A percentile compares a stretch with the other conserved stretches of the same genome.
Conservation (phyloP, 2,888 invertebrate species). For the Lymantria dispar region DNA sequence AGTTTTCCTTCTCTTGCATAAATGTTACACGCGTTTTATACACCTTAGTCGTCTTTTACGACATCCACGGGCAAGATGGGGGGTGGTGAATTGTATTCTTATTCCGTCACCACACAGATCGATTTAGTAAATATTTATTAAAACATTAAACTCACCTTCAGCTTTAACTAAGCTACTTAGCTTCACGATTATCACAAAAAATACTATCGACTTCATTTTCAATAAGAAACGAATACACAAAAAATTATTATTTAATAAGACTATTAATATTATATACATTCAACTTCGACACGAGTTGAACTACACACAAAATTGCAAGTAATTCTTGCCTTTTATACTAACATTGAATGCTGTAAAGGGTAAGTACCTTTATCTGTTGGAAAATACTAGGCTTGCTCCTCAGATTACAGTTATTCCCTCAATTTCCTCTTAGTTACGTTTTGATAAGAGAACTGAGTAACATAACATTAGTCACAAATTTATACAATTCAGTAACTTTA, state of each 20-base stretch:
- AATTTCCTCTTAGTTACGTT: slow-evolving; percentile 4
- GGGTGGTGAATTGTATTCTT: too few relatives aligned
- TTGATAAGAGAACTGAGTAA: slow-evolving; percentile 14
- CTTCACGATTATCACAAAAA: slow-evolving; percentile 12
- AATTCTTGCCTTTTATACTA: slow-evolving; percentile 1
- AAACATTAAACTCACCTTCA: too few relatives aligned
- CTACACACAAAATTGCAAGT: background rate
- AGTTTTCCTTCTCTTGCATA: too few relatives aligned
- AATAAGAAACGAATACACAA: background rate
- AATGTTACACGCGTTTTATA: too few relatives aligned
- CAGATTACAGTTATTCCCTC: slow-evolving; percentile 12
- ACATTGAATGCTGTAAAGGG: slow-evolving; percentile 3
- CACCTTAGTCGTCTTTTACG: too few relatives aligned
- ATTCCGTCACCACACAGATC: too few relatives aligned
- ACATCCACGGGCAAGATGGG: too few relatives aligned
- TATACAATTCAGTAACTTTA: too few relatives aligned
- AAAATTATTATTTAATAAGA: background rate
- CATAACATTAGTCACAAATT: background rate
- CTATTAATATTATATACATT: too few relatives aligned
- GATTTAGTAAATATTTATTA: too few relatives aligned
- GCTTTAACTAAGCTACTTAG: too few relatives aligned
- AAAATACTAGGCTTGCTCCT: slow-evolving; percentile 9
- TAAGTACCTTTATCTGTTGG: slow-evolving; percentile 21
- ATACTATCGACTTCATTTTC: slow-evolving; percentile 19
- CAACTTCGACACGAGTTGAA: background rate